phyloP scores from a whole-genome alignment of 1,140 invertebrate species.

The Pararge aegeria region DNA sequence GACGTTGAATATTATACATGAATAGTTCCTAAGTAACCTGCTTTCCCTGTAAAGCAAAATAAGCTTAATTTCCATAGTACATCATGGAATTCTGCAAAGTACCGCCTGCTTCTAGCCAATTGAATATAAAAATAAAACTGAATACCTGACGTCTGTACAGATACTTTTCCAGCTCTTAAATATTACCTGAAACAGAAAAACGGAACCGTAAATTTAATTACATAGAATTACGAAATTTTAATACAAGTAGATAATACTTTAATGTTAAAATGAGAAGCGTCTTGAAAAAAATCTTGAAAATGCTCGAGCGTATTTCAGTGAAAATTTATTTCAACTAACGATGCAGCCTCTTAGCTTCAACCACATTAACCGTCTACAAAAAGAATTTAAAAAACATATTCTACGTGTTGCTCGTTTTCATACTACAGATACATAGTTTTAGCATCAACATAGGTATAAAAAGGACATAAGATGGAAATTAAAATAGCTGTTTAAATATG shows the following conservation, averaged over 20 bases:
- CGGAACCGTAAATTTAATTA: background rate
- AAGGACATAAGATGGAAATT: no score
- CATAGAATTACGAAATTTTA: background rate
- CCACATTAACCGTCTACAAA: background rate
- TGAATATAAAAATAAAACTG: no score
- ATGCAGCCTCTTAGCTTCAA: background rate
- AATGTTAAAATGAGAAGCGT: background rate
- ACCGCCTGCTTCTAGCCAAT: no score
- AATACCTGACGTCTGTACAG: background rate
- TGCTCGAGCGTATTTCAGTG: background rate
- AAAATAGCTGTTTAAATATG: no score
- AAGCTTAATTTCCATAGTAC: no score
- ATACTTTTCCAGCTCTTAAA: background rate
- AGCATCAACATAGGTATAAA: background rate
- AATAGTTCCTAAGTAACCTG: no score
- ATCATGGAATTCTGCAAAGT: no score
- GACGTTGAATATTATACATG: no score
- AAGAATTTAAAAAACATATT: background rate
- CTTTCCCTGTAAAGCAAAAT: no score
- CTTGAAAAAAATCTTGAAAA: conserved; percentile 2
- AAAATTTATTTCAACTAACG: conserved; percentile 8
- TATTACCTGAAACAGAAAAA: conserved; percentile 7
- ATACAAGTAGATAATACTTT: background rate
- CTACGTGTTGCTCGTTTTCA: conserved; percentile 7
- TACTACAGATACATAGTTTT: background rate